Percentiles rank a stretch among this genome's conserved stretches.
phyloP scores from a whole-genome alignment of 2,797 vertebrate species.

The Typhlichthys eigenmanni region DNA sequence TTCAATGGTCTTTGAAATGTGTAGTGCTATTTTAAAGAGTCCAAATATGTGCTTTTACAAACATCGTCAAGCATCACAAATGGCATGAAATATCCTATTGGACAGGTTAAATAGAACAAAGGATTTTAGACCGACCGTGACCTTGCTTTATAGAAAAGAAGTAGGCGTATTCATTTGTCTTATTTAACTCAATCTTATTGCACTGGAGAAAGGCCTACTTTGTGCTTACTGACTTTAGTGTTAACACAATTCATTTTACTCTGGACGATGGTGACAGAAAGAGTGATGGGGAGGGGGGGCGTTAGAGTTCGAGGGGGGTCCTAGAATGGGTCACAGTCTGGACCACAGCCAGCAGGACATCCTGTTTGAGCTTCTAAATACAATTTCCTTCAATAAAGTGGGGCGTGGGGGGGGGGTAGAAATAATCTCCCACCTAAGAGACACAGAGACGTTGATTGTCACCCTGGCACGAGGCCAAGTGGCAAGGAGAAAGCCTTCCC shows the following conservation, averaged over 20 bases:
- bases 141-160: too few species aligned
- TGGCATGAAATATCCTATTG: not conserved
- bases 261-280: slow-evolving; percentile 28
- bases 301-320: slow-evolving; percentile 23
- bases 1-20: too few species aligned
- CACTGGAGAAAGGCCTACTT: slow-evolving; percentile 34
- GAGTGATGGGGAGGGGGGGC: not conserved
- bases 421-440: slow-evolving; percentile 82
- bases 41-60: not conserved
- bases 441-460: slow-evolving; percentile 83
- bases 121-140: not conserved
- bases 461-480: slow-evolving; percentile 82
- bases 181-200: not conserved
- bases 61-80: not conserved
- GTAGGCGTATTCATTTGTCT: too few species aligned
- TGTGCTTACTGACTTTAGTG: slow-evolving; percentile 36
- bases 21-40: too few species aligned
- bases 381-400: slow-evolving; percentile 74
- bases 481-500: slow-evolving; percentile 55
- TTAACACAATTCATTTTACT: slow-evolving; percentile 48
- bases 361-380: slow-evolving; percentile 85
- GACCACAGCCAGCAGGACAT: slow-evolving; percentile 80
- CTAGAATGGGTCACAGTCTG: slow-evolving; percentile 68
- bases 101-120: not conserved
- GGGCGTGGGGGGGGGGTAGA: slow-evolving; percentile 36